phyloP scores from a whole-genome alignment of 1,140 invertebrate species.

The Lepidurus apus region DNA sequence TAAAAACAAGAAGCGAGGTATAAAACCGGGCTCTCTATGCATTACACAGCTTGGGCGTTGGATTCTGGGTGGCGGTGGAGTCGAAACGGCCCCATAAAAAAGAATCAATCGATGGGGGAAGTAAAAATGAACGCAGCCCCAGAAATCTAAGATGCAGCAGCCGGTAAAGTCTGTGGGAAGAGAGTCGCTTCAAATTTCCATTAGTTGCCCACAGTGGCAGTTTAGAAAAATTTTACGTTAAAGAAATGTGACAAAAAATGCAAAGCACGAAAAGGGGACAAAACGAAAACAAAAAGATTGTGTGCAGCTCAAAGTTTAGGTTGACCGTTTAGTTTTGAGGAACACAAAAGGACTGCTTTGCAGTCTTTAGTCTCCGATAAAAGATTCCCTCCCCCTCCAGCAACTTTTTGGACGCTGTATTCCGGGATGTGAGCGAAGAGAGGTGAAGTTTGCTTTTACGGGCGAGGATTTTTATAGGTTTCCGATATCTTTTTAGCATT shows the following conservation, averaged over 20 bases:
- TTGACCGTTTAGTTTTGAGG: too few species aligned
- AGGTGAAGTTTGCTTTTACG: background rate
- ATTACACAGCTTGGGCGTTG: background rate
- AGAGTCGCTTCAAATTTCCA: background rate
- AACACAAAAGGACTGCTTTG: too few species aligned
- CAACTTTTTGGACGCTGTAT: too few species aligned
- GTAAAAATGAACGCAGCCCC: background rate
- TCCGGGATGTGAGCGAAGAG: background rate
- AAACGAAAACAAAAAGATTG: background rate
- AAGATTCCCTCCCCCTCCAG: too few species aligned
- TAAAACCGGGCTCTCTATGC: background rate
- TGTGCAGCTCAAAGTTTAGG: too few species aligned
- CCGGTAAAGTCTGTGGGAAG: background rate
- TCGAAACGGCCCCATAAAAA: background rate
- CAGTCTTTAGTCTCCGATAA: too few species aligned
- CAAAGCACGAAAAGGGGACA: background rate
- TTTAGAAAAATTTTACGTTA: background rate
- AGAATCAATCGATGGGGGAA: background rate
- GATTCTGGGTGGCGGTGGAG: background rate
- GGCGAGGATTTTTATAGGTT: slow-evolving; percentile 13
- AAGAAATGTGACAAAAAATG: background rate
- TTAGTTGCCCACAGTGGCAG: background rate
- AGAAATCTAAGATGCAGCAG: background rate
- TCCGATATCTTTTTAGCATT: background rate
- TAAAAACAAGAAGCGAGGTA: slow-evolving; percentile 8